Percentiles rank a stretch among this genome's conserved stretches.
Evolutionary conservation across 2,888 invertebrate genomes (phyloP).

Genomic region (Amiota minor): DNA sequence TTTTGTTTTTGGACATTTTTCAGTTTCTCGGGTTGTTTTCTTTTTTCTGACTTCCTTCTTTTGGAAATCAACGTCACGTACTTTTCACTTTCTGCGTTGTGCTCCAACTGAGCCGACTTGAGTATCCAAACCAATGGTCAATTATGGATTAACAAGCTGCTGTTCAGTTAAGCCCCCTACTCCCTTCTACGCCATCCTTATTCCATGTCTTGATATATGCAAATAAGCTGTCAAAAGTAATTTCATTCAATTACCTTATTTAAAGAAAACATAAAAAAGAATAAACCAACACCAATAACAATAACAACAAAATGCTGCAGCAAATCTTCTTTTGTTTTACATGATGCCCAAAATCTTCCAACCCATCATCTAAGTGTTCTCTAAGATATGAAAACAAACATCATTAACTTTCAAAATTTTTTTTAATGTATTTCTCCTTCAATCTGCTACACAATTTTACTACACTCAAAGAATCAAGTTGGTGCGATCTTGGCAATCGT

Average conservation of each 20-base stretch:
- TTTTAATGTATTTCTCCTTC: no score
- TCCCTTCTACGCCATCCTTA: slow-evolving; percentile 6
- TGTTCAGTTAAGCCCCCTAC: neutral
- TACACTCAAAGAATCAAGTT: no score
- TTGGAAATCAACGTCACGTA: slow-evolving; percentile 55
- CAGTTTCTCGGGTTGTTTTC: neutral
- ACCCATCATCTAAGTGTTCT: no score
- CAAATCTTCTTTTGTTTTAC: no score
- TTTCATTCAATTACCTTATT: slow-evolving; percentile 68
- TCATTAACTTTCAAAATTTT: no score
- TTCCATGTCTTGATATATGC: slow-evolving; percentile 60
- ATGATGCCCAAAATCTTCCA: no score
- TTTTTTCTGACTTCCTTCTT: slow-evolving; percentile 23
- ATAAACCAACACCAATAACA: slow-evolving; percentile 37
- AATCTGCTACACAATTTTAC: no score
- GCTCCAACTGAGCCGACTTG: neutral
- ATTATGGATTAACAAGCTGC: slow-evolving; percentile 63
- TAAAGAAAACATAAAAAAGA: slow-evolving; percentile 42
- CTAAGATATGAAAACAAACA: no score
- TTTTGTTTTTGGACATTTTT: slow-evolving; percentile 32
- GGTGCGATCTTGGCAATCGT: no score
- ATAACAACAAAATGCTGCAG: slow-evolving; percentile 21
- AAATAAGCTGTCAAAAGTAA: slow-evolving; percentile 67
- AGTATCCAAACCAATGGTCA: slow-evolving; percentile 57
- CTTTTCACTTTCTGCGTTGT: slow-evolving; percentile 50